Evolutionary conservation across 2,113 vertebrate genomes (phyloP).

Genomic region (Spea multiplicata): DNA sequence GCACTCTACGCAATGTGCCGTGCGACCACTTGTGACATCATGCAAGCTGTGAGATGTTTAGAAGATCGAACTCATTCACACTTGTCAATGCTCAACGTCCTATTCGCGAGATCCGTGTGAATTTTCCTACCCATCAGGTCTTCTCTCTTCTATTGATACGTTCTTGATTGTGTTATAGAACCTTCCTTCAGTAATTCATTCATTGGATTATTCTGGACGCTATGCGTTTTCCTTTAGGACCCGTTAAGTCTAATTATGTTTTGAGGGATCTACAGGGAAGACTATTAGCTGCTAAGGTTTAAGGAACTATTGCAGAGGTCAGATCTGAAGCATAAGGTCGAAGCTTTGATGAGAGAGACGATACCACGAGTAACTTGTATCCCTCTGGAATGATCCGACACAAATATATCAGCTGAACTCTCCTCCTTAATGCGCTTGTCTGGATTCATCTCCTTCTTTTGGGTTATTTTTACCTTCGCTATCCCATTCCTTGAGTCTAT

Average conservation of each 20-base stretch:
- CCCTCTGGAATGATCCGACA: conserved; percentile 8
- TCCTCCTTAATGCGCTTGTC: conserved; percentile 4
- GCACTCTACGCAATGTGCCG: too few relatives aligned
- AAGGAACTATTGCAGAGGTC: conserved; percentile 15
- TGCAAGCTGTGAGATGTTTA: too few relatives aligned
- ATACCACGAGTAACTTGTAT: conserved; percentile 23
- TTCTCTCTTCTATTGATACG: too few relatives aligned
- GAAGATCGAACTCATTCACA: too few relatives aligned
- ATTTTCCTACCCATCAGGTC: too few relatives aligned
- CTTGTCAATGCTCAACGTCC: too few relatives aligned
- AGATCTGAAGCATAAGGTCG: conserved; percentile 31
- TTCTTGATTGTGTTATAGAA: too few relatives aligned
- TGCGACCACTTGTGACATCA: too few relatives aligned
- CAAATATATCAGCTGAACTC: conserved; percentile 14
- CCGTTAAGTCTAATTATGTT: background rate
- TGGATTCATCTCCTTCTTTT: conserved; percentile 26
- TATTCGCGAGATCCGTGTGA: too few relatives aligned
- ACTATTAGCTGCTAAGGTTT: background rate
- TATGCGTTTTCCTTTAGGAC: too few relatives aligned
- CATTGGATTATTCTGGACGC: too few relatives aligned
- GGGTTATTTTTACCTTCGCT: conserved; percentile 33
- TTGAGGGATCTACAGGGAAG: conserved; percentile 6
- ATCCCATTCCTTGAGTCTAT: conserved; percentile 2
- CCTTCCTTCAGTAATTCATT: too few relatives aligned
- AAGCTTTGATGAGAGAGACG: conserved; percentile 15